Evolutionary conservation across 2,888 invertebrate species (phyloP).

Genomic region (Himalopsyche kuldschensis): DNA sequence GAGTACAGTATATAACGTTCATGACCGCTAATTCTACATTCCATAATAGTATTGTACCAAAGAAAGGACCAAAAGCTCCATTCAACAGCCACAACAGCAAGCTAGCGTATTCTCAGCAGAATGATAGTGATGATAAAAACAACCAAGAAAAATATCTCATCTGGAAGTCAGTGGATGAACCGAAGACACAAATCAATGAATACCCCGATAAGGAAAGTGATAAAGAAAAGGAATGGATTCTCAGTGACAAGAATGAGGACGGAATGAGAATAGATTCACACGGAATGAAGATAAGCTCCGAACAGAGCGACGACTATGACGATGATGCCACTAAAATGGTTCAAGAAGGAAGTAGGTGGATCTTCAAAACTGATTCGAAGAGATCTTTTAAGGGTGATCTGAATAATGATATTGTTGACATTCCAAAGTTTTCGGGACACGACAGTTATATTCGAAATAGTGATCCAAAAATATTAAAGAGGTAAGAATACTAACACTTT

Average conservation of each 20-base stretch:
- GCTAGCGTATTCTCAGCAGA: slow-evolving; percentile 37
- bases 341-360: slow-evolving; percentile 5
- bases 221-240: slow-evolving; percentile 34
- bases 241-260: slow-evolving; percentile 45
- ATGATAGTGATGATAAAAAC: slow-evolving; percentile 45
- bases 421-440: slow-evolving; percentile 79
- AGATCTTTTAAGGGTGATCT: not conserved
- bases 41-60: slow-evolving; percentile 26
- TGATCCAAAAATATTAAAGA: slow-evolving; percentile 83
- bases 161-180: not conserved
- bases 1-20: slow-evolving; percentile 18
- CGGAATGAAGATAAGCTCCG: not conserved
- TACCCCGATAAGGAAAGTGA: slow-evolving; percentile 21
- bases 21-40: slow-evolving; percentile 13
- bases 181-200: slow-evolving; percentile 1
- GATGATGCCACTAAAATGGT: slow-evolving; percentile 9
- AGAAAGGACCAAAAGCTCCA: slow-evolving; percentile 31
- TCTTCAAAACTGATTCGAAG: slow-evolving; percentile 1
- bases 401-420: slow-evolving; percentile 9
- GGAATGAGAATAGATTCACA: slow-evolving; percentile 9
- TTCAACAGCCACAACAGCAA: slow-evolving; percentile 6
- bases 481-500: too few species aligned
- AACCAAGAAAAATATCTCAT: slow-evolving; percentile 2
- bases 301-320: not conserved
- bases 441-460: slow-evolving; percentile 88